These are phyloP conservation scores for Aulostomus chinensis DNA, from an alignment of 2,797 vertebrate species.

Conservation along the genomic window DNA sequence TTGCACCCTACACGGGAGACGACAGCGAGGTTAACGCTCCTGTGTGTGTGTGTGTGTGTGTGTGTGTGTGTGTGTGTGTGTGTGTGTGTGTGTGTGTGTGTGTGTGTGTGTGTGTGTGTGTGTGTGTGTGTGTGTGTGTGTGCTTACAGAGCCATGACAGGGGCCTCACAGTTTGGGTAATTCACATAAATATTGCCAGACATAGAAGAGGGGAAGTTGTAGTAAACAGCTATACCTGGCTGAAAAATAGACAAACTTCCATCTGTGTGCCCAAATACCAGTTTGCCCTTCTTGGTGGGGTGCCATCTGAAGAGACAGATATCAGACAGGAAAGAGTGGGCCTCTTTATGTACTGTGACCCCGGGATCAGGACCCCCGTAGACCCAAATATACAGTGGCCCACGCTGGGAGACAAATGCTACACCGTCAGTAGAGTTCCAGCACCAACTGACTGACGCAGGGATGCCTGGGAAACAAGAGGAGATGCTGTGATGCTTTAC, in stretches of 20 bases:
- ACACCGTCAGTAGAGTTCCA: constrained; percentile 87
- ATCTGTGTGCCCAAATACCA: constrained; percentile 94
- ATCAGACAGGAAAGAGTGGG: constrained; percentile 94
- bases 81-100: too few relatives aligned
- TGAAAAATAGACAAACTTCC: constrained; percentile 96
- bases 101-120: too few relatives aligned
- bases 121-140: too few relatives aligned
- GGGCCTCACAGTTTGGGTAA: too few relatives aligned
- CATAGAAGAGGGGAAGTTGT: too few relatives aligned
- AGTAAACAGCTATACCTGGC: constrained; percentile 78
- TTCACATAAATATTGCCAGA: too few relatives aligned
- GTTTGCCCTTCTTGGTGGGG: constrained; percentile 88
- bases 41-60: too few relatives aligned
- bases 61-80: too few relatives aligned
- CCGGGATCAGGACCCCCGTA: constrained; percentile 85
- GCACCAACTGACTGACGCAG: constrained; percentile 93
- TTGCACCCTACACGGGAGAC: constrained; percentile 82
- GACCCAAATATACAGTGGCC: constrained; percentile 92
- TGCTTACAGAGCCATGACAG: too few relatives aligned
- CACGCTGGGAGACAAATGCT: constrained; percentile 91
- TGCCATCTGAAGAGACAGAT: constrained; percentile 96
- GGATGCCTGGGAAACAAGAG: constrained; percentile 78
- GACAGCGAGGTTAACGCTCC: not conserved
- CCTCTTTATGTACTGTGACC: constrained; percentile 90
- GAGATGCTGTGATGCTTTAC: not conserved